Percentiles rank a stretch among this genome's conserved stretches.
Evolutionary conservation across 2,113 vertebrate species (phyloP).

Genomic region (Cynocephalus volans): DNA sequence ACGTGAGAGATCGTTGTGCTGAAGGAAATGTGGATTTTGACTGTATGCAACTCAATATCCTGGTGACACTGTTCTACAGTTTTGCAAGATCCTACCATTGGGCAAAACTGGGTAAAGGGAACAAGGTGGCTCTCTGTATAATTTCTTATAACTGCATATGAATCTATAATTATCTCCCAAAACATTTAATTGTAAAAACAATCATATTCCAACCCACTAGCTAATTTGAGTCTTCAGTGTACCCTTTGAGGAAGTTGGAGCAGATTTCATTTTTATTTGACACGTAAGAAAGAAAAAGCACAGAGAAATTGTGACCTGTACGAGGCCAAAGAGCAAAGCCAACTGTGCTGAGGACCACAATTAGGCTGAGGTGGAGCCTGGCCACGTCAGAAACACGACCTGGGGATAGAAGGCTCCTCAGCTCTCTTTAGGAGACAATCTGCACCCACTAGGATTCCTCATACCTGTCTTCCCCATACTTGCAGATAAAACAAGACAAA

Average conservation of each 20-base stretch:
- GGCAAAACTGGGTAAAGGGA: background rate
- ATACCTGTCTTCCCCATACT: background rate
- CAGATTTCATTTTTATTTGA: background rate
- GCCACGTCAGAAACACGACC: background rate
- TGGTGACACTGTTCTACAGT: background rate
- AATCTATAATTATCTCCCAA: background rate
- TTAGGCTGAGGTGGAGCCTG: no score
- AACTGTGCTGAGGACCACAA: no score
- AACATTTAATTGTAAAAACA: slow-evolving; percentile 3
- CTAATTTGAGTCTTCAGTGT: background rate
- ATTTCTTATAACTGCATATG: background rate
- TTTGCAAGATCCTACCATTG: background rate
- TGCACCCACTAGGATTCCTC: background rate
- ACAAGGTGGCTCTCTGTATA: background rate
- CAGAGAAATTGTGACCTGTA: no score
- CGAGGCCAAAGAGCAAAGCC: no score
- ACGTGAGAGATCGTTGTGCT: background rate
- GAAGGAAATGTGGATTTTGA: background rate
- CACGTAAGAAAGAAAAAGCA: background rate
- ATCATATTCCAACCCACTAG: background rate
- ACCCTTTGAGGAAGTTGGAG: background rate
- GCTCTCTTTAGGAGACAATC: background rate
- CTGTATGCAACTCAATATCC: background rate
- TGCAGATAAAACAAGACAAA: background rate
- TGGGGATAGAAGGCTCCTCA: background rate